Evolutionary conservation across 2,888 invertebrate genomes (phyloP).

Genomic region (Trachelus iudaicus): DNA sequence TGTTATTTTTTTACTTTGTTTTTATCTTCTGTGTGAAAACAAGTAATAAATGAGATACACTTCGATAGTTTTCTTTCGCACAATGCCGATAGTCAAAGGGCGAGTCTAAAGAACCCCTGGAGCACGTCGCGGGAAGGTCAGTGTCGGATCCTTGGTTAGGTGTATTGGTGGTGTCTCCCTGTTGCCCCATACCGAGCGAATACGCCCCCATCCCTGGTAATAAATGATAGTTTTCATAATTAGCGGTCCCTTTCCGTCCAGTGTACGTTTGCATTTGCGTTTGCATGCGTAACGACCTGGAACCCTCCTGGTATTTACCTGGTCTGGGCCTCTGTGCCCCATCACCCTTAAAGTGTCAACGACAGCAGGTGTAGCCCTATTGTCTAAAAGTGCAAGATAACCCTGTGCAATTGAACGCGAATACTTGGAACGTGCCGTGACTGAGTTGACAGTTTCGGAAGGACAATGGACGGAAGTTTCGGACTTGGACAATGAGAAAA

Average conservation of each 20-base stretch:
- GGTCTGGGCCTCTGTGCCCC: conserved; percentile 14
- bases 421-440: conserved; percentile 38
- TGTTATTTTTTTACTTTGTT: neutral
- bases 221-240: conserved; percentile 62
- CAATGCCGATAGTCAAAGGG: neutral
- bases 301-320: conserved; percentile 14
- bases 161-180: neutral
- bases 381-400: conserved; percentile 51
- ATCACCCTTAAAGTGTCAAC: conserved; percentile 31
- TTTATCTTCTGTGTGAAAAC: neutral
- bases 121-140: neutral
- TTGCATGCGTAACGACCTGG: conserved; percentile 27
- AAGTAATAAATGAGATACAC: neutral
- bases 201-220: conserved; percentile 36
- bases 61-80: neutral
- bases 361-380: conserved; percentile 35
- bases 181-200: neutral
- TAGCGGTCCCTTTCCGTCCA: conserved; percentile 53
- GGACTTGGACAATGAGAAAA: conserved; percentile 28
- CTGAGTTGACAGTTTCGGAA: conserved; percentile 41
- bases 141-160: neutral
- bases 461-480: conserved; percentile 43
- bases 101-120: neutral
- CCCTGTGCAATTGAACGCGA: conserved; percentile 45
- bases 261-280: conserved; percentile 12